Evolutionary conservation across 2,113 vertebrate species (phyloP).

Genomic region (Tachycineta bicolor): DNA sequence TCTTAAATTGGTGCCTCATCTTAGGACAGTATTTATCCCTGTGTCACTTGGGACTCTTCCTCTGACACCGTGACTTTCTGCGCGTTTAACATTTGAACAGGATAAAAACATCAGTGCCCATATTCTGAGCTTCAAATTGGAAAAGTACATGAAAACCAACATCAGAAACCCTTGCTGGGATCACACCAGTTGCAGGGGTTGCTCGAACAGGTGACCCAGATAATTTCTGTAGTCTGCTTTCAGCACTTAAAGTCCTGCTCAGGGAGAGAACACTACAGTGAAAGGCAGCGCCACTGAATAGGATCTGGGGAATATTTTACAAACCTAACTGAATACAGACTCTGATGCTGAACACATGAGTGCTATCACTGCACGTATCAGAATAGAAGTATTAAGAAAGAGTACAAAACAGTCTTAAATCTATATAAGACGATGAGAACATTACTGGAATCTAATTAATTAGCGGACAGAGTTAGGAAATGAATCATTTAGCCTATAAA

Average conservation of each 20-base stretch:
- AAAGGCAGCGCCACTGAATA: background rate
- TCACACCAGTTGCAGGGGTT: background rate
- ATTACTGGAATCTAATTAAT: background rate
- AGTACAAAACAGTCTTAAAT: background rate
- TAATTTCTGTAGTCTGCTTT: background rate
- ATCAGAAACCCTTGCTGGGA: background rate
- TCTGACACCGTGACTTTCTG: background rate
- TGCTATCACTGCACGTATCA: background rate
- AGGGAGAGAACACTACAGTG: fast-evolving
- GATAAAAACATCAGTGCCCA: background rate
- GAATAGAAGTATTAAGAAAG: background rate
- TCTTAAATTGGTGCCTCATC: background rate
- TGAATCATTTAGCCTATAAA: background rate
- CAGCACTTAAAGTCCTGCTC: background rate
- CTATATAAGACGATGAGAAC: background rate
- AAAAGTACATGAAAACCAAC: background rate
- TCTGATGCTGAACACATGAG: background rate
- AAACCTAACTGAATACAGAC: background rate
- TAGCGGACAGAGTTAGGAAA: background rate
- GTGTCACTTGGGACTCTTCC: background rate
- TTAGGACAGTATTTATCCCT: background rate
- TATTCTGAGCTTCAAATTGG: background rate
- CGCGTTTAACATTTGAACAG: background rate
- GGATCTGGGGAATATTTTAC: background rate
- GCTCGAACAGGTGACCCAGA: background rate